phyloP scores from a whole-genome alignment of 2,888 invertebrate species.

The Agelastica alni region DNA sequence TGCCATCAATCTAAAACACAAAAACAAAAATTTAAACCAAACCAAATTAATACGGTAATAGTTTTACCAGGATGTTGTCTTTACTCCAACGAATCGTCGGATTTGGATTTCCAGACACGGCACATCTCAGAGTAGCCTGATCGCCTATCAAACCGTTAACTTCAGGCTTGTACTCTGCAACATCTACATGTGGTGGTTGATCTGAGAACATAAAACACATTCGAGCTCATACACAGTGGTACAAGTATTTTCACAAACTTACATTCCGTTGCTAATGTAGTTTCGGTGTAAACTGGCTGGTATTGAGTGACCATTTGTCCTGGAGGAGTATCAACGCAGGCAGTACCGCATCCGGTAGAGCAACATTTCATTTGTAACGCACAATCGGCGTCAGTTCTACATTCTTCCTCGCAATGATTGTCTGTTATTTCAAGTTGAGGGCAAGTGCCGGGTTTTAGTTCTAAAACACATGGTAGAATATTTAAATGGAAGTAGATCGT shows the following conservation, averaged over 20 bases:
- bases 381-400: conserved; percentile 82
- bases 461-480: too few relatives aligned
- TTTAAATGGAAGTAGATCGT: too few relatives aligned
- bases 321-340: conserved; percentile 66
- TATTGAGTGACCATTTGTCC: conserved; percentile 50
- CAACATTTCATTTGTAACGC: conserved; percentile 81
- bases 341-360: conserved; percentile 72
- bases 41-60: too few relatives aligned
- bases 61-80: conserved; percentile 69
- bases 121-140: conserved; percentile 73
- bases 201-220: conserved; percentile 39
- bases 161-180: conserved; percentile 60
- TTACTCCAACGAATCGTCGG: conserved; percentile 80
- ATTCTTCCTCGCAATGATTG: conserved; percentile 69
- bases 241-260: conserved; percentile 27
- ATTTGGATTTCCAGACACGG: conserved; percentile 76
- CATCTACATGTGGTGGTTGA: conserved; percentile 51
- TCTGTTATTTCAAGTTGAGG: conserved; percentile 59
- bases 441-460: conserved; percentile 73
- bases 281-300: conserved; percentile 54
- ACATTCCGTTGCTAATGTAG: conserved; percentile 47
- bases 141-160: conserved; percentile 73
- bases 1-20: conserved; percentile 69
- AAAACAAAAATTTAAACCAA: not conserved
- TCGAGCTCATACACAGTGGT: not conserved